Evolutionary conservation across 1,140 invertebrate species (phyloP).

Genomic region (Cydia strobilella): DNA sequence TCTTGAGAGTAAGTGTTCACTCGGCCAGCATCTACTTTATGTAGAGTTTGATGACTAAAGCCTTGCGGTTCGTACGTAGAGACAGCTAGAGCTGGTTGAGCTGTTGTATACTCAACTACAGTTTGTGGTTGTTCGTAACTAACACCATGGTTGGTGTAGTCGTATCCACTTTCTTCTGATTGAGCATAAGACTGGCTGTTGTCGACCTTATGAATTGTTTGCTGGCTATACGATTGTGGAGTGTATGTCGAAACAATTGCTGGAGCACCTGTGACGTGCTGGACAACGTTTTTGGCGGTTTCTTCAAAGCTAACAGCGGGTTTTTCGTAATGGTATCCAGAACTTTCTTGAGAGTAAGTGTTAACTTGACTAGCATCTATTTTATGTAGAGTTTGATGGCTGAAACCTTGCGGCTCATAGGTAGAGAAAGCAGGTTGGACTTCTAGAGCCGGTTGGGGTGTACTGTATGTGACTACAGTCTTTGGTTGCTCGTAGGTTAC

Average conservation of each 20-base stretch:
- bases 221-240: conserved; percentile 49
- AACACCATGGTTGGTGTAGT: conserved; percentile 45
- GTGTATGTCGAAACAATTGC: conserved; percentile 44
- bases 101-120: conserved; percentile 36
- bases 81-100: conserved; percentile 43
- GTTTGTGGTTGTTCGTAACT: conserved; percentile 42
- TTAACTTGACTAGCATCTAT: conserved; percentile 58
- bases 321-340: conserved; percentile 51
- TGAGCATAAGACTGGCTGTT: conserved; percentile 45
- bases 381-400: conserved; percentile 65
- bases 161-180: conserved; percentile 51
- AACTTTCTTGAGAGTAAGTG: conserved; percentile 48
- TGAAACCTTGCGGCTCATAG: conserved; percentile 56
- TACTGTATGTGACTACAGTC: conserved; percentile 50
- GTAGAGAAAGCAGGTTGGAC: conserved; percentile 49
- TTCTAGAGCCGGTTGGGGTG: conserved; percentile 49
- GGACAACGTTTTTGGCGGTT: conserved; percentile 32
- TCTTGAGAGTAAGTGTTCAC: conserved; percentile 40
- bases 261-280: conserved; percentile 45
- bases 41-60: conserved; percentile 52
- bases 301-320: conserved; percentile 47
- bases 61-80: conserved; percentile 46
- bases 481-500: conserved; percentile 52
- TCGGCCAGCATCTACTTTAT: conserved; percentile 42
- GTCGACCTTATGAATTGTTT: conserved; percentile 51